phyloP scores from a whole-genome alignment of 1,140 invertebrate genomes.

The Mesaphorura yosii region DNA sequence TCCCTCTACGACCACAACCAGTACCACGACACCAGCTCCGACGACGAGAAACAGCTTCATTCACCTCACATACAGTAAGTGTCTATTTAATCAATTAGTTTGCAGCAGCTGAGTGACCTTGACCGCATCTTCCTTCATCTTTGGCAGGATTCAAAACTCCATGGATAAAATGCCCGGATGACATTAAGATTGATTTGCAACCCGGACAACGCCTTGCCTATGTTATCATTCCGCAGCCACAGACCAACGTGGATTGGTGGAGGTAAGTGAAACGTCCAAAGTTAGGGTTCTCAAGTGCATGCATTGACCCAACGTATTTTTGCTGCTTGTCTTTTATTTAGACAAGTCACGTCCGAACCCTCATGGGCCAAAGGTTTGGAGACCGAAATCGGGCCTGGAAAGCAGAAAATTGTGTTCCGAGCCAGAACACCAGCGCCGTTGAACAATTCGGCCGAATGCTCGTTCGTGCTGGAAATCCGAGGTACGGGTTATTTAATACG shows the following conservation, averaged over 20 bases:
- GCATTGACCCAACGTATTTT: neutral
- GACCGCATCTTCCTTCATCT: too few species aligned
- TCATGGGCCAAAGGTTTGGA: slow-evolving; percentile 52
- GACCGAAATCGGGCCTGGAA: slow-evolving; percentile 47
- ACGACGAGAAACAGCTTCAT: slow-evolving; percentile 29
- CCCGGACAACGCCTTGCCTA: slow-evolving; percentile 42
- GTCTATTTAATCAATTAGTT: slow-evolving; percentile 1
- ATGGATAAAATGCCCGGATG: slow-evolving; percentile 51
- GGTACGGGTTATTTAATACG: slow-evolving; percentile 35
- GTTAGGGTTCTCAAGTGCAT: too few species aligned
- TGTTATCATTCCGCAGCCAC: slow-evolving; percentile 49
- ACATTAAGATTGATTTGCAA: slow-evolving; percentile 46
- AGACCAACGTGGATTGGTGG: slow-evolving; percentile 54
- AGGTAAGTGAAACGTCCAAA: slow-evolving; percentile 39
- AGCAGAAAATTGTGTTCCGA: slow-evolving; percentile 45
- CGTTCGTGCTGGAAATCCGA: slow-evolving; percentile 48
- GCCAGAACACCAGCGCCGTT: slow-evolving; percentile 39
- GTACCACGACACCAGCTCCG: slow-evolving; percentile 6
- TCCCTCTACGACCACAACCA: slow-evolving; percentile 1
- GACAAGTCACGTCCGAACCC: slow-evolving; percentile 40
- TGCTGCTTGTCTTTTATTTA: neutral
- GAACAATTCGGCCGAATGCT: slow-evolving; percentile 46
- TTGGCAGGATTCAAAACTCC: slow-evolving; percentile 35
- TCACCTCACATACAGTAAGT: slow-evolving; percentile 29
- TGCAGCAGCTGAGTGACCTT: too few species aligned